A percentile compares a stretch with the other conserved stretches of the same genome.
Conservation (phyloP, 2,797 vertebrate genomes). For the Tenualosa thibaudeaui region DNA sequence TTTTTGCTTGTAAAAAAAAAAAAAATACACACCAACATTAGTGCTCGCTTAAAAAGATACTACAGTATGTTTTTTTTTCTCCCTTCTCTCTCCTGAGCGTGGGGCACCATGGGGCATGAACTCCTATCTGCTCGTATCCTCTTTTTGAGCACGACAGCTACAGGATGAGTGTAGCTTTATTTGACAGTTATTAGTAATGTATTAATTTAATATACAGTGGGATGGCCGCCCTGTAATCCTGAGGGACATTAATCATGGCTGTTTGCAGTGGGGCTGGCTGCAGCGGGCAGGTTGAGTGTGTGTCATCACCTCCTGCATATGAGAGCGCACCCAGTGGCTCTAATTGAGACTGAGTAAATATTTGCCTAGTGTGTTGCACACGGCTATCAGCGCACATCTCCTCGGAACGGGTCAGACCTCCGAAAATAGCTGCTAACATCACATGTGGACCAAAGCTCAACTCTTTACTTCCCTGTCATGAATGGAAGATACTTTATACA, state of each 20-base stretch:
- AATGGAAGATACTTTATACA: background rate
- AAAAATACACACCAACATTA: slow-evolving; percentile 58
- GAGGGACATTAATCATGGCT: slow-evolving; percentile 38
- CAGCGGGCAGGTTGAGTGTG: slow-evolving; percentile 34
- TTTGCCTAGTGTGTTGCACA: slow-evolving; percentile 41
- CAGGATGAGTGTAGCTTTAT: slow-evolving; percentile 41
- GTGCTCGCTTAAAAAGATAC: slow-evolving; percentile 22
- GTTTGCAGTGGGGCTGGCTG: slow-evolving; percentile 39
- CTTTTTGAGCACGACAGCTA: slow-evolving; percentile 11
- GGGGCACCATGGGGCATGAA: background rate
- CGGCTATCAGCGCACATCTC: slow-evolving; percentile 32
- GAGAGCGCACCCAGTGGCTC: slow-evolving; percentile 8
- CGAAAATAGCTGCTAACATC: background rate
- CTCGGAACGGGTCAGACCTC: slow-evolving; percentile 24
- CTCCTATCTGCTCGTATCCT: slow-evolving; percentile 10
- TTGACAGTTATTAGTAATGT: slow-evolving; percentile 43
- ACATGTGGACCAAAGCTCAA: background rate
- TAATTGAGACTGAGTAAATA: slow-evolving; percentile 43
- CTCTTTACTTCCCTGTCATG: background rate
- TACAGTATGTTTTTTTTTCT: background rate
- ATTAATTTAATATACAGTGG: slow-evolving; percentile 33
- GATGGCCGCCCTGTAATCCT: slow-evolving; percentile 6
- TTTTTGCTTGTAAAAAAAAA: slow-evolving; percentile 77
- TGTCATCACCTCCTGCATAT: slow-evolving; percentile 35
- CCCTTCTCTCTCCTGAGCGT: background rate